Base-by-base conservation (phyloP, 37 sponge, comb jelly and placozoan genomes). In the Amphimedon queenslandica region DNA sequence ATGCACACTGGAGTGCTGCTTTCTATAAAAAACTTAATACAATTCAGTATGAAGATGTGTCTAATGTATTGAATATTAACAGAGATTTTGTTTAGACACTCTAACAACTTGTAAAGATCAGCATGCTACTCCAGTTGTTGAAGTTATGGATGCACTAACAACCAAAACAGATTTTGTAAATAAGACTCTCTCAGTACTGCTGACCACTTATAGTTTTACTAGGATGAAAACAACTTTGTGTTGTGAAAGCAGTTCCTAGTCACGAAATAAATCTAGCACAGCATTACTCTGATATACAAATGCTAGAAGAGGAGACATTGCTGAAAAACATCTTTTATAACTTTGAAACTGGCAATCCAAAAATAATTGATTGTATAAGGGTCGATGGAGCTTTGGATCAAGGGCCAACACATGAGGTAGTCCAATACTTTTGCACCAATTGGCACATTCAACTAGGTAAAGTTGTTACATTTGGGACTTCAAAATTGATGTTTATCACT, bases 161-260 rank as follows among this genome's bases (percentile, higher is more conserved):
- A 72, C 81, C 29, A 40, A 55, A 35, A 83, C 84, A 27, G 84
- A 83, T 43, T 83, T 76, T 63, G 77, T 83, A 4, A 83, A 76
- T 33, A 21, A 13, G 27, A 63, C 76, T 38, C 67, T 71, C 1
- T 65, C 57, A 1, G 72, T 83, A 20, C 30, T 83, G 18, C 77
- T 76, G 56, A 83, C 84, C 13, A 77, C 77, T 31, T 83, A 76
- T 51, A 80, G 72, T 40, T 80, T 80, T 64, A 43, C 81, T 1
- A 67, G 23, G n/a, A 72, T 3, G 20, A 69, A 58, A 0, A 72
- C 81, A n/a, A 72, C 73, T 4, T 28, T 75, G 76, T 4, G 55
- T 82, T 39, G 76, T 75, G 27, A 82, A 82, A 30, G 56, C 75
- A 1, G 30, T 10, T 2, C 32, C 32, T 51, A 5, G 64, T 55